Percentiles rank a stretch among this genome's conserved stretches.
Evolutionary conservation across 1,140 invertebrate species (phyloP).

Genomic region (Alviniconcha marisindica): DNA sequence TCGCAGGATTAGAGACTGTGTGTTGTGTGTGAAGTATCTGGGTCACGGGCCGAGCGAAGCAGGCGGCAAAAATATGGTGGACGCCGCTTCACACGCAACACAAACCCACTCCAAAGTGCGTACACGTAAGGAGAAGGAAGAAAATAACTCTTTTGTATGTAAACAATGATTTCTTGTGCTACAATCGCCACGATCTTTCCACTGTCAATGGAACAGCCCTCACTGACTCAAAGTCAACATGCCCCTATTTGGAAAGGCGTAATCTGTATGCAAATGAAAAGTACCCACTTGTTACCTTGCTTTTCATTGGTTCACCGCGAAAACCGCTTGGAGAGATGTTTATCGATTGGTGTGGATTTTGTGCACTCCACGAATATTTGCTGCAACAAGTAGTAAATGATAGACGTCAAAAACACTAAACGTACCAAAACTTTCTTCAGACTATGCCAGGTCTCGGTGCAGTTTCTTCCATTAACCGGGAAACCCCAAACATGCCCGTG

Average conservation of each 20-base stretch:
- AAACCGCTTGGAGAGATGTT: background rate
- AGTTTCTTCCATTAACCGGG: background rate
- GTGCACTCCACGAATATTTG: background rate
- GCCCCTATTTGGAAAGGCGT: slow-evolving; percentile 67
- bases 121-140: background rate
- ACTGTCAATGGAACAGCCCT: slow-evolving; percentile 22
- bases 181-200: background rate
- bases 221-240: slow-evolving; percentile 58
- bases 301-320: slow-evolving; percentile 52
- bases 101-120: background rate
- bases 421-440: too few relatives aligned
- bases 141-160: slow-evolving; percentile 33
- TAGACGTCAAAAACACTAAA: background rate
- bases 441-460: too few relatives aligned
- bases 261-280: slow-evolving; percentile 49
- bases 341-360: background rate
- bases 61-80: slow-evolving; percentile 37
- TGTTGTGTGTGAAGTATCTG: slow-evolving; percentile 8
- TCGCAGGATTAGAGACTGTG: background rate
- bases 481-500: slow-evolving; percentile 39
- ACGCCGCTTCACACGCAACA: background rate
- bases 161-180: slow-evolving; percentile 19
- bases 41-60: slow-evolving; percentile 35
- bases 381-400: background rate
- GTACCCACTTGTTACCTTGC: slow-evolving; percentile 40